A percentile compares a stretch with the other conserved stretches of the same genome.
These are phyloP conservation scores for Leptoclinus maculatus DNA, from an alignment of 2,797 vertebrate species.

Conservation along the genomic window DNA sequence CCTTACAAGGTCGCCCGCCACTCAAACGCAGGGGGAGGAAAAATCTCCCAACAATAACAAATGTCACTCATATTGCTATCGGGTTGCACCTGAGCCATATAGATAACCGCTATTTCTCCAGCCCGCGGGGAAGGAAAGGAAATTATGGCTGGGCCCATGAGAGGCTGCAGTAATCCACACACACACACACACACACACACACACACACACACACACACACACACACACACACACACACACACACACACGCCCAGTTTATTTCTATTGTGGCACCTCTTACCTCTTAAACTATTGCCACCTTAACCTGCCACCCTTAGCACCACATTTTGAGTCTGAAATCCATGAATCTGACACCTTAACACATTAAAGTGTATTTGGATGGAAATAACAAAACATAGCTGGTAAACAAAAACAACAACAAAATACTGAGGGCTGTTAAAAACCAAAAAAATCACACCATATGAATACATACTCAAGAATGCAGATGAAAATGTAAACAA, in stretches of 20 bases:
- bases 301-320: conserved; percentile 38
- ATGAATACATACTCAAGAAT: not conserved
- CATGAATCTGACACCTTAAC: conserved; percentile 44
- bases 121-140: conserved; percentile 68
- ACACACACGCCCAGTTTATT: conserved; percentile 6
- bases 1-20: conserved; percentile 78
- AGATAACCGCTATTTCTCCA: conserved; percentile 79
- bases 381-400: conserved; percentile 41
- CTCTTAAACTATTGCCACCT: conserved; percentile 37
- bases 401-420: conserved; percentile 10
- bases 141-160: conserved; percentile 62
- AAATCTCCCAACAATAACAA: conserved; percentile 78
- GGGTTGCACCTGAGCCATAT: conserved; percentile 81
- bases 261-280: conserved; percentile 41
- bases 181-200: conserved; percentile 17
- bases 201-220: conserved; percentile 14
- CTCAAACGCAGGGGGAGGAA: conserved; percentile 59
- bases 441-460: not conserved
- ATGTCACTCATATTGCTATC: conserved; percentile 79
- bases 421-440: not conserved
- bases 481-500: not conserved
- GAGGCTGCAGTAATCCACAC: conserved; percentile 31
- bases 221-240: conserved; percentile 21
- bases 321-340: conserved; percentile 24
- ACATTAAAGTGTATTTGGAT: conserved; percentile 28